A percentile compares a stretch with the other conserved stretches of the same genome.
Conservation (phyloP, 1,140 invertebrate species). For the Bombus haemorrhoidalis region DNA sequence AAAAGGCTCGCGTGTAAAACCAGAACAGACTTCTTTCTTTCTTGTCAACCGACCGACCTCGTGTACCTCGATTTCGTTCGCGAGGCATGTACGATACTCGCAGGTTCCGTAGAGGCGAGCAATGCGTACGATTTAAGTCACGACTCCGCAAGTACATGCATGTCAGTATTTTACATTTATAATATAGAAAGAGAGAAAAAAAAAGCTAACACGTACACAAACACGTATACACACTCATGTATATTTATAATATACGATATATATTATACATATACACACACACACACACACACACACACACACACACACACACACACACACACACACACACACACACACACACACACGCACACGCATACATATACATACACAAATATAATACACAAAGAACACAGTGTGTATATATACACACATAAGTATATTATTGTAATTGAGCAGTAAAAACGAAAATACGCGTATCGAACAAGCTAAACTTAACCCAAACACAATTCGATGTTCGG, state of each 20-base stretch:
- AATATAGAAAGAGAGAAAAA: constrained; percentile 44
- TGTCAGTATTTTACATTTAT: constrained; percentile 67
- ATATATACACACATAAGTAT: constrained; percentile 18
- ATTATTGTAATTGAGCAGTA: constrained; percentile 59
- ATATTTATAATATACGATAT: constrained; percentile 27
- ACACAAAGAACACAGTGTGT: neutral
- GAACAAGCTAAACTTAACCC: constrained; percentile 32
- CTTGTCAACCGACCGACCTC: neutral
- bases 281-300: neutral
- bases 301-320: neutral
- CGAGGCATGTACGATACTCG: constrained; percentile 9
- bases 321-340: neutral
- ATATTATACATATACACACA: neutral
- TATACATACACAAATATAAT: neutral
- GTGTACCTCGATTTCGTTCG: neutral
- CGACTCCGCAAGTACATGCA: constrained; percentile 60
- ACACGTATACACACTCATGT: constrained; percentile 12
- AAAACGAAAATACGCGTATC: constrained; percentile 44
- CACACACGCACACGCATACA: neutral
- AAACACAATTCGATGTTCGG: constrained; percentile 41
- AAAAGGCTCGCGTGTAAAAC: neutral
- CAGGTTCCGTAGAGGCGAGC: neutral
- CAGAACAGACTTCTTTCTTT: neutral
- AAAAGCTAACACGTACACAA: constrained; percentile 9
- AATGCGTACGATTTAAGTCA: constrained; percentile 50